phyloP scores from a whole-genome alignment of 2,888 invertebrate genomes.

The Drosophila crucigera region DNA sequence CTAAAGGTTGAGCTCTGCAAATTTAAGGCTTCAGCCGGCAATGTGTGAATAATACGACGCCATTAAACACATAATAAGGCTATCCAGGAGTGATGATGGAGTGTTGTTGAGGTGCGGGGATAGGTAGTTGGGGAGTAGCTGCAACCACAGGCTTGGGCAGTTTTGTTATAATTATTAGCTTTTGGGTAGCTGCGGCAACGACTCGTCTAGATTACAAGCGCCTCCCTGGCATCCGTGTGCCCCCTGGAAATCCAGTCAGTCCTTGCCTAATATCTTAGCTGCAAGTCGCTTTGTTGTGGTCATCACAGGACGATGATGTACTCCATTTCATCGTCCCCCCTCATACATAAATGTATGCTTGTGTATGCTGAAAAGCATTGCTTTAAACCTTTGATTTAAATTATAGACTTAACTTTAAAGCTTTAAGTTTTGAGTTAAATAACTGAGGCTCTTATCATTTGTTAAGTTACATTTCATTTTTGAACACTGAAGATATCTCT shows the following conservation, averaged over 20 bases:
- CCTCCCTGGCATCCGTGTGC: neutral
- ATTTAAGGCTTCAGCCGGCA: conserved; percentile 67
- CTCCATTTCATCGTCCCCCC: neutral
- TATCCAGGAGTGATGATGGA: neutral
- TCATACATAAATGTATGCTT: neutral
- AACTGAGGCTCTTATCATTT: neutral
- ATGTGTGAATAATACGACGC: conserved; percentile 72
- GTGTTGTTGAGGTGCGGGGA: neutral
- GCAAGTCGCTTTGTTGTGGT: conserved; percentile 56
- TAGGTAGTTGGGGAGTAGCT: neutral
- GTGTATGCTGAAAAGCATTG: neutral
- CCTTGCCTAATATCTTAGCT: neutral
- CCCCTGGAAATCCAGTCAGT: too few relatives aligned
- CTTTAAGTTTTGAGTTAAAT: neutral
- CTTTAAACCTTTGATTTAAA: neutral
- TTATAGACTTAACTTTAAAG: too few relatives aligned
- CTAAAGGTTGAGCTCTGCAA: conserved; percentile 48
- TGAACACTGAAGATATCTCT: neutral
- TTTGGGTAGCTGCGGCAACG: conserved; percentile 49
- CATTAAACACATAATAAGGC: conserved; percentile 68
- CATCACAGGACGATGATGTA: conserved; percentile 16
- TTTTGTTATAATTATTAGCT: conserved; percentile 68
- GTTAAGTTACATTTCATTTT: neutral
- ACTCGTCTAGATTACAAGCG: conserved; percentile 46
- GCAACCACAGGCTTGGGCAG: conserved; percentile 19